Evolutionary conservation across 2,888 invertebrate species (phyloP).

Genomic region (Tachina fera): DNA sequence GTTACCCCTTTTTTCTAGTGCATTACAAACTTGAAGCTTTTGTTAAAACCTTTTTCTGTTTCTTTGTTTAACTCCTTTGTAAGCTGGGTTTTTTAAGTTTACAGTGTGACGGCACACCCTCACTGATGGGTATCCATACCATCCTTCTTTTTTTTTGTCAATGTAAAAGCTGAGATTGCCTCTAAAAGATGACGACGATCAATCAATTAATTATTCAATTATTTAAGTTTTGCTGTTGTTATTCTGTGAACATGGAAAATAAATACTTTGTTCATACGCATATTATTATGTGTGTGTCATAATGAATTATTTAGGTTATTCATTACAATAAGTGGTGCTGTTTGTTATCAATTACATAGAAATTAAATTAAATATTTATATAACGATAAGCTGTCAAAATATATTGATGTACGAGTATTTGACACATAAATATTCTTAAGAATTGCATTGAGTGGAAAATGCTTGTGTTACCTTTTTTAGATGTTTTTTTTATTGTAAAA

Average conservation of each 20-base stretch:
- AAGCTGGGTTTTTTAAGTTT: not conserved
- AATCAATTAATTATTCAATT: conserved; percentile 59
- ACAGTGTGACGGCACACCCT: conserved; percentile 54
- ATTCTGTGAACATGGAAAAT: not conserved
- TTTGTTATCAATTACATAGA: conserved; percentile 12
- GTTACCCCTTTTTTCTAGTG: conserved; percentile 20
- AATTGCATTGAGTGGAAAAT: not conserved
- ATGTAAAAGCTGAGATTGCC: conserved; percentile 1
- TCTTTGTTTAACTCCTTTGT: conserved; percentile 1
- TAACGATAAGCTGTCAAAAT: not conserved
- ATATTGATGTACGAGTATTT: conserved; percentile 2
- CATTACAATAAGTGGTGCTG: conserved; percentile 18
- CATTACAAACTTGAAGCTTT: conserved; percentile 14
- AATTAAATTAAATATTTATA: conserved; percentile 7
- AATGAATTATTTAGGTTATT: conserved; percentile 25
- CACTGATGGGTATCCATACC: not conserved
- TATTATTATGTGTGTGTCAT: conserved; percentile 35
- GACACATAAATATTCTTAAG: not conserved
- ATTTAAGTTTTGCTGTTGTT: not conserved
- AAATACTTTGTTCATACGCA: not conserved
- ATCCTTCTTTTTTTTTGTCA: conserved; percentile 4
- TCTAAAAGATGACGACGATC: conserved; percentile 38
- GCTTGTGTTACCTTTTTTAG: no score
- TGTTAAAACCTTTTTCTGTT: conserved; percentile 7
- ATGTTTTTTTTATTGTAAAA: no score